phyloP scores from a whole-genome alignment of 2,888 invertebrate species.

The Euplexia lucipara region DNA sequence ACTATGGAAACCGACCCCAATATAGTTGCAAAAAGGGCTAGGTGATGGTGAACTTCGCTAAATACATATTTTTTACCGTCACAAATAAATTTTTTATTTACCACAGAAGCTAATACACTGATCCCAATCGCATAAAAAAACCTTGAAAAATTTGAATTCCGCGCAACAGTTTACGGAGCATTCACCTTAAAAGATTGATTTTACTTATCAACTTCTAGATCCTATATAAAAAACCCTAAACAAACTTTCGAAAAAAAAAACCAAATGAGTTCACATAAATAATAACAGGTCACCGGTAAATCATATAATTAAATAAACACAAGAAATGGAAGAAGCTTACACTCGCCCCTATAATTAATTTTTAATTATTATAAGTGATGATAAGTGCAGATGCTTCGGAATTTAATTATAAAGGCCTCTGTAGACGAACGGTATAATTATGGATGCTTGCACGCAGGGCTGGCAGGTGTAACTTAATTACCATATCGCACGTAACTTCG shows the following conservation, averaged over 20 bases:
- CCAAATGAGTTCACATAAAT: constrained; percentile 23
- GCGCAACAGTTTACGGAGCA: too few species aligned
- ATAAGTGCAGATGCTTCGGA: constrained; percentile 77
- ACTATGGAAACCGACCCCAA: too few species aligned
- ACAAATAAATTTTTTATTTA: too few species aligned
- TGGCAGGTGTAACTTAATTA: constrained; percentile 37
- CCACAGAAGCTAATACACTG: too few species aligned
- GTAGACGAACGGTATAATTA: constrained; percentile 73
- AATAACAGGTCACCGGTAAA: constrained; percentile 28
- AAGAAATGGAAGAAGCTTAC: constrained; percentile 38
- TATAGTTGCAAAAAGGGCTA: too few species aligned
- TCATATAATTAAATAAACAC: constrained; percentile 33
- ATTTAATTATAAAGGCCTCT: constrained; percentile 75
- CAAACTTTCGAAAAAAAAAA: neutral
- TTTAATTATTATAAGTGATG: constrained; percentile 79
- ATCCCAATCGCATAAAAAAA: too few species aligned
- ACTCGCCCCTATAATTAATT: constrained; percentile 71
- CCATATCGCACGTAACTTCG: constrained; percentile 18
- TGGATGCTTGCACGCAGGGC: constrained; percentile 54
- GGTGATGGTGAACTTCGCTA: too few species aligned
- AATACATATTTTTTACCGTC: too few species aligned
- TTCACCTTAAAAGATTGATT: too few species aligned
- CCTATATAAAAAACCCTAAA: neutral
- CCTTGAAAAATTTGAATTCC: too few species aligned
- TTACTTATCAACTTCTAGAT: too few species aligned